Conservation (phyloP, 2,888 invertebrate species). For the Cantharis flavilabris region DNA sequence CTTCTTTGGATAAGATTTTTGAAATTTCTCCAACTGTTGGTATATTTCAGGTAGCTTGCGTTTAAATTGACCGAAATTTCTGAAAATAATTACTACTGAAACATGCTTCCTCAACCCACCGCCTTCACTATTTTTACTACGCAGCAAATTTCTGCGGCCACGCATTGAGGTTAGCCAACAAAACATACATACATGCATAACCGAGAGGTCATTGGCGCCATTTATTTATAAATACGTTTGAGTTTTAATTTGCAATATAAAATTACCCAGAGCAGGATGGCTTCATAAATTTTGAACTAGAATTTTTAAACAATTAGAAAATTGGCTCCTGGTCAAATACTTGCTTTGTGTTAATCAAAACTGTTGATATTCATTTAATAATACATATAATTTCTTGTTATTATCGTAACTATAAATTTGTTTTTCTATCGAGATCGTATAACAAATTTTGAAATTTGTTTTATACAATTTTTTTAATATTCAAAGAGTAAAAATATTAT, state of each 20-base stretch:
- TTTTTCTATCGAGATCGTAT: background rate
- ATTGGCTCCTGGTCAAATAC: background rate
- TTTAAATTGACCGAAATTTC: background rate
- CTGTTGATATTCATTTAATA: background rate
- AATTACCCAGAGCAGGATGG: background rate
- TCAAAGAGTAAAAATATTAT: background rate
- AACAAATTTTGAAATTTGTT: background rate
- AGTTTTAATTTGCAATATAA: conserved; percentile 10
- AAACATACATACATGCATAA: conserved; percentile 39
- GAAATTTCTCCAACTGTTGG: background rate
- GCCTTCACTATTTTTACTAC: conserved; percentile 31
- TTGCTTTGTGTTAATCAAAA: background rate
- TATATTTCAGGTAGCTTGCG: background rate
- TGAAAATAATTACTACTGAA: background rate
- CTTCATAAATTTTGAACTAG: background rate
- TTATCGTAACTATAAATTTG: background rate
- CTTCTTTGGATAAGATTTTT: background rate
- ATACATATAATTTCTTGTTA: background rate
- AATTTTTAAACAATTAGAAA: background rate
- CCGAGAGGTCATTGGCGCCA: conserved; percentile 44
- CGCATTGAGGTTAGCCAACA: conserved; percentile 29
- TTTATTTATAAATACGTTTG: conserved; percentile 34
- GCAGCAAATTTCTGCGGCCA: conserved; percentile 30
- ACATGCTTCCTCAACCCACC: background rate
- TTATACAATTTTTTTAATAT: too few species aligned